These are phyloP conservation scores for Sebastes taczanowskii DNA, from an alignment of 2,797 vertebrate species.

Conservation along the genomic window DNA sequence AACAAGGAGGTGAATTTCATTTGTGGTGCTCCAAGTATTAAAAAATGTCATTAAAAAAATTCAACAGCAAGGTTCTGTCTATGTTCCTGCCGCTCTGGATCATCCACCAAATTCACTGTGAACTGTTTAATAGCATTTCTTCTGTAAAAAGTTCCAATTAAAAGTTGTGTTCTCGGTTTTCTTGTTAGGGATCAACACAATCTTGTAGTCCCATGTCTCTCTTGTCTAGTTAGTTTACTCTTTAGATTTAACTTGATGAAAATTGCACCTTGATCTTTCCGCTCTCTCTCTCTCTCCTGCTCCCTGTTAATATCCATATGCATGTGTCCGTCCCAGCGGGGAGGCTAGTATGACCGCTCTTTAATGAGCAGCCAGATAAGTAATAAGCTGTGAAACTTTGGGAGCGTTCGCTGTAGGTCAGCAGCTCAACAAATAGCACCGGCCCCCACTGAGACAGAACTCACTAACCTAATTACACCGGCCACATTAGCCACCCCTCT, in stretches of 20 bases:
- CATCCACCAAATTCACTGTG: not conserved
- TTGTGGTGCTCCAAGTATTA: not conserved
- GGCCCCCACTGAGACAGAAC: conserved; percentile 44
- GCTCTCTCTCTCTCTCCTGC: not conserved
- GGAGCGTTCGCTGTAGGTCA: conserved; percentile 55
- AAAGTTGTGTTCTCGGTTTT: not conserved
- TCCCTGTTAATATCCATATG: conserved; percentile 33
- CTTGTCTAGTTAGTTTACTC: conserved; percentile 3
- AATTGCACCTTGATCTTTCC: conserved; percentile 13
- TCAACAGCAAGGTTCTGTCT: not conserved
- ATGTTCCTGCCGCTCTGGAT: not conserved
- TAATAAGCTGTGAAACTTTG: conserved; percentile 72
- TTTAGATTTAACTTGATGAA: conserved; percentile 20
- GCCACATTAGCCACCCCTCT: conserved; percentile 24
- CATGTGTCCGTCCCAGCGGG: conserved; percentile 11
- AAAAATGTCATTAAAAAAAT: not conserved
- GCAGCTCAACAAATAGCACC: conserved; percentile 67
- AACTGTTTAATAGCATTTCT: not conserved
- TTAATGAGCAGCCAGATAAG: conserved; percentile 61
- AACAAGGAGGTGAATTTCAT: not conserved
- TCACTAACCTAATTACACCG: conserved; percentile 67
- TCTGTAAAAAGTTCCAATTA: not conserved
- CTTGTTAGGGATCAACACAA: not conserved
- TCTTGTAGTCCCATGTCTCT: not conserved
- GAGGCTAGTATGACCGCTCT: conserved; percentile 14